A percentile compares a stretch with the other conserved stretches of the same genome.
Conservation (phyloP, 2,113 vertebrate species). For the Pygoscelis adeliae region DNA sequence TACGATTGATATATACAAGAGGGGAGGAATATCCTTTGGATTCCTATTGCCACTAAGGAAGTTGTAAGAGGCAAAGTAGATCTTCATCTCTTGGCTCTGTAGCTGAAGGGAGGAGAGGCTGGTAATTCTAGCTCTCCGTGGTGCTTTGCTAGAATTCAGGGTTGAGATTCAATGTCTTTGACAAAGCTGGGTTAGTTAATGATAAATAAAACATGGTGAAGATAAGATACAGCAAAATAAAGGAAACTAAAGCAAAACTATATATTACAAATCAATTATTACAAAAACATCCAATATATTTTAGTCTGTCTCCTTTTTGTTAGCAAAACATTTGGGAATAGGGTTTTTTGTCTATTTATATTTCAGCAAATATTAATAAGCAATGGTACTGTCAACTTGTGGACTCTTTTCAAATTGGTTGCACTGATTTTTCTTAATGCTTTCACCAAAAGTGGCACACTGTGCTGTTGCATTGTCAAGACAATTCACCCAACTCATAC, state of each 20-base stretch:
- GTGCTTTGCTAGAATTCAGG: neutral
- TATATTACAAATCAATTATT: neutral
- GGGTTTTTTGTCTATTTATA: neutral
- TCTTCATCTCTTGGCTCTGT: neutral
- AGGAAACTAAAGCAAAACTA: neutral
- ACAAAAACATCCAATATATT: neutral
- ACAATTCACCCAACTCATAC: neutral
- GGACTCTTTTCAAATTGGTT: neutral
- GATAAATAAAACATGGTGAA: neutral
- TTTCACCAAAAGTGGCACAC: neutral
- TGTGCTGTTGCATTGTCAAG: neutral
- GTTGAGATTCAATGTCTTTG: neutral
- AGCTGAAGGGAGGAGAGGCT: neutral
- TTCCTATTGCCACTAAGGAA: neutral
- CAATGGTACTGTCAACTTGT: neutral
- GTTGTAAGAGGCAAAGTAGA: neutral
- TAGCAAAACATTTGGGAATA: neutral
- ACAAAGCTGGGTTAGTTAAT: neutral
- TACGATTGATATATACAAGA: neutral
- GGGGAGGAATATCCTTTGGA: neutral
- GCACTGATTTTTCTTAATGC: neutral
- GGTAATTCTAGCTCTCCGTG: neutral
- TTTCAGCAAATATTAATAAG: neutral
- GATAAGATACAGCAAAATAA: neutral
- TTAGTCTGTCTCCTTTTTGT: neutral